Conservation (phyloP, 2,113 vertebrate species). For the Myanophis thanlyinensis region DNA sequence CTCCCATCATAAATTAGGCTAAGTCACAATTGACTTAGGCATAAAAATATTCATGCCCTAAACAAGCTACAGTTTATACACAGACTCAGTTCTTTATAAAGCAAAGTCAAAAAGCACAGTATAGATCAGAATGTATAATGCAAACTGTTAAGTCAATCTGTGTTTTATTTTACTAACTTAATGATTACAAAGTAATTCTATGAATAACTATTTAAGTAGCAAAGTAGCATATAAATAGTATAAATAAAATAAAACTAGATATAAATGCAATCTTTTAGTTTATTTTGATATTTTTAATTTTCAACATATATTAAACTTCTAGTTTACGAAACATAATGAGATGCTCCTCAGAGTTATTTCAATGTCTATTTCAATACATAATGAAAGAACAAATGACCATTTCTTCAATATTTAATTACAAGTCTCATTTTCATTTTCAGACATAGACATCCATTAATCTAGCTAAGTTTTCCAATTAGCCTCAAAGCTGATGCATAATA, state of each 20-base stretch:
- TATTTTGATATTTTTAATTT: neutral
- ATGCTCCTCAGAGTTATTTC: neutral
- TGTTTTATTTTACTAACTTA: neutral
- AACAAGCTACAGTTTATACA: neutral
- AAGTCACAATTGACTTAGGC: neutral
- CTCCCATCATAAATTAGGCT: neutral
- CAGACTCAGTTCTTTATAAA: neutral
- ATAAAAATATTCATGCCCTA: neutral
- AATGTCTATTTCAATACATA: neutral
- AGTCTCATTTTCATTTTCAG: neutral
- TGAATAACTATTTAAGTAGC: neutral
- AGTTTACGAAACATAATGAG: neutral
- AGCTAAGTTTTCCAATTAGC: neutral
- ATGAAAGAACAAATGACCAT: neutral
- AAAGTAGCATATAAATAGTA: neutral
- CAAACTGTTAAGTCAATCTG: neutral
- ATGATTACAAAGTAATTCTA: neutral
- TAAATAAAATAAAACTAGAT: neutral
- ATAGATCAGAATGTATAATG: neutral
- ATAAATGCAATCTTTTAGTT: neutral
- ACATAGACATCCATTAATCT: neutral
- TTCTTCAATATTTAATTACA: neutral
- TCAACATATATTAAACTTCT: neutral
- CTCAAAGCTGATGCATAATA: neutral
- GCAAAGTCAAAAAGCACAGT: neutral